These are phyloP conservation scores for Sitta europaea DNA, from an alignment of 2,113 vertebrate genomes.

Conservation along the genomic window DNA sequence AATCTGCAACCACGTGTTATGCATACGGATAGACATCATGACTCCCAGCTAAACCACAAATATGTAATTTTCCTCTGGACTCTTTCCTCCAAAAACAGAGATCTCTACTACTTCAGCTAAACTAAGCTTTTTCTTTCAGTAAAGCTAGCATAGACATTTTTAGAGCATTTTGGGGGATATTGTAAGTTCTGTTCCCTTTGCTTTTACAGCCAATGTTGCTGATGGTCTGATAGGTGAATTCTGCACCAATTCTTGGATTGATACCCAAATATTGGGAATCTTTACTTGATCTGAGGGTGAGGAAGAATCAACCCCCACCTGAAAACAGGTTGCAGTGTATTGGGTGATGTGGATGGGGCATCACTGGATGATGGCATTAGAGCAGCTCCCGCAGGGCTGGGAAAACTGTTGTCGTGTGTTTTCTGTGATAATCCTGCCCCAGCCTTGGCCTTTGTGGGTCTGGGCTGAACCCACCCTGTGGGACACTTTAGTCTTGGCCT, in stretches of 20 bases:
- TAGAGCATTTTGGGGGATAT: background rate
- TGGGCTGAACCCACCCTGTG: background rate
- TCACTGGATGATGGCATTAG: background rate
- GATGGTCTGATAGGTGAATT: background rate
- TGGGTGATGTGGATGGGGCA: background rate
- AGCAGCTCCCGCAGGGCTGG: background rate
- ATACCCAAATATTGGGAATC: background rate
- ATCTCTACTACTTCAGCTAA: conserved; percentile 30
- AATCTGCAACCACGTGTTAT: background rate
- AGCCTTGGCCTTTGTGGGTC: background rate
- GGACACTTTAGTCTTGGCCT: background rate
- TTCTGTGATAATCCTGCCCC: background rate
- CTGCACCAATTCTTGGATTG: background rate
- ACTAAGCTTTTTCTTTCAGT: conserved; percentile 4
- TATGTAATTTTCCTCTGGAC: conserved; percentile 57
- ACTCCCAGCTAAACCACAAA: conserved; percentile 52
- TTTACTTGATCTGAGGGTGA: background rate
- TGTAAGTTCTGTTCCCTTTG: background rate
- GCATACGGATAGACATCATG: conserved; percentile 44
- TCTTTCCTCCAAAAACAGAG: conserved; percentile 48
- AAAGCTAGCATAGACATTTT: background rate
- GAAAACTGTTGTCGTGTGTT: background rate
- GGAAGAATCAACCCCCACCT: background rate
- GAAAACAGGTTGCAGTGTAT: background rate
- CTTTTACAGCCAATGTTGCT: background rate